Percentiles rank a stretch among this genome's conserved stretches.
Conservation (phyloP, 1,140 invertebrate species). For the Muscidifurax raptorellus region DNA sequence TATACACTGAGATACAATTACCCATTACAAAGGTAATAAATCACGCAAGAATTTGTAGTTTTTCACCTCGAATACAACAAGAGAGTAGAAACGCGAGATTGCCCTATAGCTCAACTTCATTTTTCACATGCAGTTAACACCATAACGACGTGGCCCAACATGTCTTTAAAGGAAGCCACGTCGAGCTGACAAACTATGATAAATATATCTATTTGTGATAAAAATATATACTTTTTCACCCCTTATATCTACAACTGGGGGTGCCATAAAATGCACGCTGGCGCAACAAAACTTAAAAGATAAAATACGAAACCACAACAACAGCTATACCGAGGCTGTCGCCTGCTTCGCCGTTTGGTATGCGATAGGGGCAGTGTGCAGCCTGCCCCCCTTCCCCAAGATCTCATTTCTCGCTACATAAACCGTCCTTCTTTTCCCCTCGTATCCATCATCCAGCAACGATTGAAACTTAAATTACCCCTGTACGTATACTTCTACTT, state of each 20-base stretch:
- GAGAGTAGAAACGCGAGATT: too few species aligned
- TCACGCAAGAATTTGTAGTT: too few species aligned
- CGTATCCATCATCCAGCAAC: background rate
- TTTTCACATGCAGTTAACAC: background rate
- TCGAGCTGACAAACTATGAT: slow-evolving; percentile 20
- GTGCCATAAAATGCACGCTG: background rate
- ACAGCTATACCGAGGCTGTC: background rate
- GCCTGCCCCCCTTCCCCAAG: background rate
- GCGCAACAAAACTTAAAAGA: background rate
- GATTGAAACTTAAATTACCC: background rate
- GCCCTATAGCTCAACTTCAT: background rate
- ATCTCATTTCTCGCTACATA: slow-evolving; percentile 67
- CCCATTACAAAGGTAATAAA: too few species aligned
- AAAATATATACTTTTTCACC: background rate
- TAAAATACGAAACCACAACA: background rate
- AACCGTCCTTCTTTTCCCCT: slow-evolving; percentile 53
- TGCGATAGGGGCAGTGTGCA: background rate
- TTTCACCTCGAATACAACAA: too few species aligned
- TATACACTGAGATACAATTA: too few species aligned
- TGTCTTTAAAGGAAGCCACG: background rate
- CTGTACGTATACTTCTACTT: background rate
- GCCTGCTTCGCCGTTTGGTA: too few species aligned
- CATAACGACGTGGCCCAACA: background rate
- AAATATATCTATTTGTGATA: background rate
- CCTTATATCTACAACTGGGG: background rate